Base-by-base conservation (phyloP, 2,888 invertebrate species). In the Melinaea menophilus region DNA sequence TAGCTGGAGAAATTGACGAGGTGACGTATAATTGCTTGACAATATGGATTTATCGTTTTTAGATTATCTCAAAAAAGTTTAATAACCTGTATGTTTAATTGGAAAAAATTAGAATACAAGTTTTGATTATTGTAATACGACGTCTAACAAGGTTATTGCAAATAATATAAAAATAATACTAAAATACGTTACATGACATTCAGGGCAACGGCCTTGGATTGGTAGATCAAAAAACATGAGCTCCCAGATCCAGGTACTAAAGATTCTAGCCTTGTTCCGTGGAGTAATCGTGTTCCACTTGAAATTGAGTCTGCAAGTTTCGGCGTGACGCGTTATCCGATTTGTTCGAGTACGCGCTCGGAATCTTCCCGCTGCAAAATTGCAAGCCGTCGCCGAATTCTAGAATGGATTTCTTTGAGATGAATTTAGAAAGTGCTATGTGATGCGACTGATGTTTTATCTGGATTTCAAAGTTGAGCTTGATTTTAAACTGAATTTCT, bases 341-440 rank as follows among this genome's bases (percentile, higher is more conserved):
- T 90, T 89, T 88, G 86, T 83, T 81, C 80, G 74, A 74, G 80
- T 68, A 87, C 88, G 88, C 87, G 84, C 74, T 55, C 85, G 86
- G 85, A 60, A 60, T 55, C 47, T 60, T 47, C 51, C 51, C 51
- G 31, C 51, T 60, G 60, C 55, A 60, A 79, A 81, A 80, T 76
- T 74, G 71, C 72, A 78, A 82, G 81, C 79, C 79, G 81, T 78
- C 73, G 76, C 75, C 47, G 45, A 65, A 65, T 65, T 55, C 56
- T 59, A 59, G 62, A 62, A 60, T 64, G n/a, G 41, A 62, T 62
- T 64, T 64, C 67, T 67, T 62, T 62, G 67, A 64, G 62, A 62
- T 64, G 62, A 59, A 65, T 65, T 65, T 65, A 48, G 59, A 63
- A 63, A 63, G 63, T 63, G 63, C 63, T 51, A 31, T 51, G 51